These are phyloP conservation scores for Torymus tubicola DNA, from an alignment of 2,888 invertebrate species.

Conservation along the genomic window DNA sequence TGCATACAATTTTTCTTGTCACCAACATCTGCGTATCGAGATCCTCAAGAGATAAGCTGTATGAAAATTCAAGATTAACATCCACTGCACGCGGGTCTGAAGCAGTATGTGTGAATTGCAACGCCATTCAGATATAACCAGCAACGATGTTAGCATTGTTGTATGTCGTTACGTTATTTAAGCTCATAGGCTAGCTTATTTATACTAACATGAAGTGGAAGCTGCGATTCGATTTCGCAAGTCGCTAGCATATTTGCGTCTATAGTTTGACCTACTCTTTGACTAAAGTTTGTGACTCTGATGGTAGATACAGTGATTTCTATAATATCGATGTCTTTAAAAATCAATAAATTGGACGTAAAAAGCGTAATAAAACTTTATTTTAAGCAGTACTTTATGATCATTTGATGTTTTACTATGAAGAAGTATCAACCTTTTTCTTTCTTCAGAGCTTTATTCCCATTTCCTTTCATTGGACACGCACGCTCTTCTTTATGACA, in stretches of 20 bases:
- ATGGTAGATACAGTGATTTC: no score
- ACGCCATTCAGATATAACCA: constrained; percentile 12
- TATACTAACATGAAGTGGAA: constrained; percentile 45
- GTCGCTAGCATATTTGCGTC: no score
- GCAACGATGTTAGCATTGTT: constrained; percentile 35
- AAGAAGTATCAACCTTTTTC: no score
- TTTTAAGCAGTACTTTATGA: no score
- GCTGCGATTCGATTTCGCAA: constrained; percentile 19
- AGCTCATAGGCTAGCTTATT: constrained; percentile 29
- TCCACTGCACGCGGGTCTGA: background rate
- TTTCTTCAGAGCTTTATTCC: no score
- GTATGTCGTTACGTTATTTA: constrained; percentile 40
- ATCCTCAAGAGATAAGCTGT: constrained; percentile 25
- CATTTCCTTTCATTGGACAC: no score
- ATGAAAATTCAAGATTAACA: constrained; percentile 27
- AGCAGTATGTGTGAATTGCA: constrained; percentile 38
- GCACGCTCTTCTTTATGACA: no score
- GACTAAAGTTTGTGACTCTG: background rate
- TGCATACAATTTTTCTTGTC: constrained; percentile 33
- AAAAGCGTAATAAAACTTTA: no score
- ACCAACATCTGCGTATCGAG: constrained; percentile 25
- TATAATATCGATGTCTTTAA: no score
- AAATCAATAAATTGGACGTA: no score
- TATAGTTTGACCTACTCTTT: constrained; percentile 13
- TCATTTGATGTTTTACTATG: no score